Evolutionary conservation across 2,113 vertebrate species (phyloP).

Genomic region (Plestiodon gilberti): DNA sequence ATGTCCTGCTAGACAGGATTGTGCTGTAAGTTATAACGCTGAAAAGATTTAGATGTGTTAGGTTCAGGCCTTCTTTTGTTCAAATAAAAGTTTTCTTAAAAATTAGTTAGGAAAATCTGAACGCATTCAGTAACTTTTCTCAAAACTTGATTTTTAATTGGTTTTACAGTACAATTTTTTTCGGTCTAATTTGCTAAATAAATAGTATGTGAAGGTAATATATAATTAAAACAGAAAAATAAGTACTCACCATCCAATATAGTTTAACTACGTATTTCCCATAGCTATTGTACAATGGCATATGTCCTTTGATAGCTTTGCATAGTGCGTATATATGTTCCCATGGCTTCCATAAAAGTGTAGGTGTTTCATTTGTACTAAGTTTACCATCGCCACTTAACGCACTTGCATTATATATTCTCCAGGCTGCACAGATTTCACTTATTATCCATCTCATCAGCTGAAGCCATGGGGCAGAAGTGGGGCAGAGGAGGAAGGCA

Average conservation of each 20-base stretch:
- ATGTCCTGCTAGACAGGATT: too few species aligned
- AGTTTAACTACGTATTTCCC: slow-evolving; percentile 93
- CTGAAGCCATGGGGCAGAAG: slow-evolving; percentile 70
- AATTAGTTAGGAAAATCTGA: neutral
- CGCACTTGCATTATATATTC: slow-evolving; percentile 65
- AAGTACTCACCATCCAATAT: slow-evolving; percentile 91
- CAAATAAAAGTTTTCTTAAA: neutral
- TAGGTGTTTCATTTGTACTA: slow-evolving; percentile 38
- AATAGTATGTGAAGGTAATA: neutral
- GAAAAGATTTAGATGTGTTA: neutral
- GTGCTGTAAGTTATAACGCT: neutral
- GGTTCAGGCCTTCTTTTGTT: neutral
- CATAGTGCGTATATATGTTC: slow-evolving; percentile 93
- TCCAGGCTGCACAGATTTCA: slow-evolving; percentile 88
- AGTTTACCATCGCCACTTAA: slow-evolving; percentile 57
- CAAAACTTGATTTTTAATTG: neutral
- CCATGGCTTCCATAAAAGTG: slow-evolving; percentile 88
- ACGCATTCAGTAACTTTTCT: neutral
- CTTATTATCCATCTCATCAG: slow-evolving; percentile 92
- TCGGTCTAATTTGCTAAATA: neutral
- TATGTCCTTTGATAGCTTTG: slow-evolving; percentile 81
- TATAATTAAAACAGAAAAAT: neutral
- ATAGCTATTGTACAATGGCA: slow-evolving; percentile 87
- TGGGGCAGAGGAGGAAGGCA: neutral
- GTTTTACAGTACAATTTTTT: neutral